These are phyloP conservation scores for Folsomia manolachei DNA, from an alignment of 2,888 invertebrate genomes.

Conservation along the genomic window DNA sequence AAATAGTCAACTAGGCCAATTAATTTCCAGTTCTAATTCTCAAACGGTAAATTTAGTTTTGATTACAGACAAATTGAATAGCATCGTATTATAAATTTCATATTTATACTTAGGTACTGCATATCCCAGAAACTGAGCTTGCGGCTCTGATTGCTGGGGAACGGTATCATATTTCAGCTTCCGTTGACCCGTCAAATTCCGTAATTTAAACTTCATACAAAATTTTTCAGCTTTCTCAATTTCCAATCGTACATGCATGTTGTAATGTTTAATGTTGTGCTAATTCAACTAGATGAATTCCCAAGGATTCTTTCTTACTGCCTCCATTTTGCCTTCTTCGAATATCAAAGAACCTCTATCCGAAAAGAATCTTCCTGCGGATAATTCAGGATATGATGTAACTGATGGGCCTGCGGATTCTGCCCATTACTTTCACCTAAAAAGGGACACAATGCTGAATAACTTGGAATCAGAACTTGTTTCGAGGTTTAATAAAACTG, in stretches of 20 bases:
- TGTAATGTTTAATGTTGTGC: background rate
- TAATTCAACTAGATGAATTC: slow-evolving; percentile 4
- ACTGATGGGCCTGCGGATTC: background rate
- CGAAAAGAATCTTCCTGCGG: background rate
- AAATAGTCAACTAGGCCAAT: slow-evolving; percentile 21
- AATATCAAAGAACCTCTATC: slow-evolving; percentile 11
- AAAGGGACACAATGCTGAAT: background rate
- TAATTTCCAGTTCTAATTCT: slow-evolving; percentile 18
- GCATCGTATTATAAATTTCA: background rate
- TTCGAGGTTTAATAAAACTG: background rate
- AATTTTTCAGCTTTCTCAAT: too few species aligned
- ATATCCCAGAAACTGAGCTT: slow-evolving; percentile 31
- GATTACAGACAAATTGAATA: too few species aligned
- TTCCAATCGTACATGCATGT: slow-evolving; percentile 12
- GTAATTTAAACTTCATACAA: slow-evolving; percentile 17
- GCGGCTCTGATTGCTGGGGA: slow-evolving; percentile 24
- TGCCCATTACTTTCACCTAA: background rate
- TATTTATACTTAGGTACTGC: slow-evolving; percentile 17
- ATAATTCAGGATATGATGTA: background rate
- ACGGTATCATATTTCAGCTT: slow-evolving; percentile 27
- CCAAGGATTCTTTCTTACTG: slow-evolving; percentile 21
- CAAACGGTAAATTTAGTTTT: background rate
- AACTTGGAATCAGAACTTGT: background rate
- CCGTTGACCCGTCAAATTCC: slow-evolving; percentile 19
- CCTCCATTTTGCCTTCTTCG: slow-evolving; percentile 16